These are phyloP conservation scores for Varanus salvator DNA, from an alignment of 2,113 vertebrate genomes.

Conservation along the genomic window DNA sequence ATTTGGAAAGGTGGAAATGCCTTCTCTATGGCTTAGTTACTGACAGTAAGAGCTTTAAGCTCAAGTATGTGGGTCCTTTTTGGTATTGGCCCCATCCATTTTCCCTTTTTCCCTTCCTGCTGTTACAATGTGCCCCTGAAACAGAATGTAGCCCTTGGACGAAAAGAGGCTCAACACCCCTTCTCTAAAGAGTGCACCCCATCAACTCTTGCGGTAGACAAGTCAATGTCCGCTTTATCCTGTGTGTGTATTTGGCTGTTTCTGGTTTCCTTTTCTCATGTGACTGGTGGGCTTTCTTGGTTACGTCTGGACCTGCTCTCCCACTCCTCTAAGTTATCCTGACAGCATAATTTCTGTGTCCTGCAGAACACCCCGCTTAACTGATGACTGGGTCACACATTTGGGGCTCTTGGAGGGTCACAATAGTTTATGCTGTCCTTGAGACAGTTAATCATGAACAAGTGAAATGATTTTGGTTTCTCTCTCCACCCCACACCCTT, in stretches of 20 bases:
- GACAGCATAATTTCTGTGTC: not conserved
- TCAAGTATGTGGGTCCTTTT: too few species aligned
- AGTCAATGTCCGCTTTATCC: not conserved
- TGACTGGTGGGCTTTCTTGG: not conserved
- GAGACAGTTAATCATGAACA: not conserved
- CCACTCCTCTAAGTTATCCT: not conserved
- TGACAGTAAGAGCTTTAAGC: too few species aligned
- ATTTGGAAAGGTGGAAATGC: not conserved
- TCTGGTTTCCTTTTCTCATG: not conserved
- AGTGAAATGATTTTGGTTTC: conserved; percentile 46
- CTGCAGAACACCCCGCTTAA: not conserved
- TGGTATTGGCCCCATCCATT: too few species aligned
- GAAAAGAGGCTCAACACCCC: not conserved
- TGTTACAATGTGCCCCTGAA: too few species aligned
- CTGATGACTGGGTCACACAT: not conserved
- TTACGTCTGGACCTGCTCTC: too few species aligned
- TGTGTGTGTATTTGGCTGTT: not conserved
- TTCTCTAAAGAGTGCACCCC: too few species aligned
- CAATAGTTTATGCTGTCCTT: not conserved
- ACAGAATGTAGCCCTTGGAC: too few species aligned
- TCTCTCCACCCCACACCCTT: not conserved
- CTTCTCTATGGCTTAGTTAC: too few species aligned
- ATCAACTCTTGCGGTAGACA: not conserved
- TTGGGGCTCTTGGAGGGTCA: not conserved
- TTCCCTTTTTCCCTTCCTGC: too few species aligned